These are phyloP conservation scores for Phodopus roborovskii DNA, from an alignment of 2,113 vertebrate genomes.

Conservation along the genomic window DNA sequence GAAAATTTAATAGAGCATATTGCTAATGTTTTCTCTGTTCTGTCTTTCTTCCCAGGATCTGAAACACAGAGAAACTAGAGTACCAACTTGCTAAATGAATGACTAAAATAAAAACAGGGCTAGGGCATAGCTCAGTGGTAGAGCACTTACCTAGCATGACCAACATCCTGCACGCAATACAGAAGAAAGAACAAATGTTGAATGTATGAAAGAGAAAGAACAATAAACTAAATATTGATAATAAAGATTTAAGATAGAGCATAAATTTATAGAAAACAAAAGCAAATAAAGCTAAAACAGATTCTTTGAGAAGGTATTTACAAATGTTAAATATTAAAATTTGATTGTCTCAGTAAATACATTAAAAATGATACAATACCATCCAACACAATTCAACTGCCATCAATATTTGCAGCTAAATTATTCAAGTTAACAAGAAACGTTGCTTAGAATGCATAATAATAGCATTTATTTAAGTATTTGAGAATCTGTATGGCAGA, in stretches of 20 bases:
- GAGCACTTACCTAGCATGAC: neutral
- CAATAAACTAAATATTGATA: neutral
- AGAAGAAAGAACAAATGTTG: neutral
- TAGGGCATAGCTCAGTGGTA: neutral
- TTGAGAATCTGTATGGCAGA: neutral
- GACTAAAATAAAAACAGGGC: neutral
- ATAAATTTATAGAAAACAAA: neutral
- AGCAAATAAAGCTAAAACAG: neutral
- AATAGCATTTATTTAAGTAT: neutral
- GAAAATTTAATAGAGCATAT: neutral
- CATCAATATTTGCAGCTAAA: neutral
- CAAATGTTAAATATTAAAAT: neutral
- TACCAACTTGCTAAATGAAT: neutral
- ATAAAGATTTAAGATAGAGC: neutral
- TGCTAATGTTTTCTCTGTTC: neutral
- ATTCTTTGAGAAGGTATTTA: neutral
- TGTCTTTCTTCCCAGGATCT: neutral
- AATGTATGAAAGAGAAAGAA: neutral
- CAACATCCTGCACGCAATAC: accelerated
- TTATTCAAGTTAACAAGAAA: neutral
- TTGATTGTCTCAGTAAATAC: neutral
- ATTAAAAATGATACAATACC: slow-evolving; percentile 1
- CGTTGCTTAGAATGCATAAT: neutral
- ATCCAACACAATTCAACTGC: neutral
- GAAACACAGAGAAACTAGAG: neutral